Base-by-base conservation (phyloP, 2,113 vertebrate species). In the Chionomys nivalis region DNA sequence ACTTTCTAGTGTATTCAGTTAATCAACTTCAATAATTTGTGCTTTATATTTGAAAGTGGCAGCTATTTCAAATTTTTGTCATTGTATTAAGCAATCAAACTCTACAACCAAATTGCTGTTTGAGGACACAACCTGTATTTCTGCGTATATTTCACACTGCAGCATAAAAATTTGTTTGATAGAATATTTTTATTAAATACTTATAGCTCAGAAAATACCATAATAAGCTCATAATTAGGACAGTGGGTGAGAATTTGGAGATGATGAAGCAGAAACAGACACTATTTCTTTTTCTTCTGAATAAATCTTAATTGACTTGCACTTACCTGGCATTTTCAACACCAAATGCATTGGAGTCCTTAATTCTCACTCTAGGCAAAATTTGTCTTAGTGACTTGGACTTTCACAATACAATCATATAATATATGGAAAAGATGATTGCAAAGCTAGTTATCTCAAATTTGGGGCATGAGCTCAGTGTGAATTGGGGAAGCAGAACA, bases 401-500 rank as follows among this genome's bases (percentile, higher is more conserved):
- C 63, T 79, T 87, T 88, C 55, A 68, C 16, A 85, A 31, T 70
- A 55, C 52, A 89, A 81, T 14, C 44, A 33, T 42, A 52, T 47
- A 66, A 47, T 17, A 49, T 63, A 55, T 39, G 47, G 77, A 79
- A 94, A 94, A 87, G 52, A 78, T 26, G 33, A 66, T 52, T 90
- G 33, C 72, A 79, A 97, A 94, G n/a, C 63, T 77, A 88, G 33
- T 78, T 93, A 55, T 78, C 58, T 82, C 65, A 95, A 89, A 77
- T 94, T 23, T 95, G 93, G 21, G 88, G 33, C 65, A 52, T 90
- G 14, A 96, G 65, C 61, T 94, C 92, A 95, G 92, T 94, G 72
- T 89, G 90, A 83, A 55, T 88, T 77, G 26, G 85, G 23, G n/a
- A 52, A 76, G 12, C 26, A 39, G 65, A 79, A 23, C 75, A 81